Evolutionary conservation across 1,140 invertebrate species (phyloP).

Genomic region (Ostrea edulis): DNA sequence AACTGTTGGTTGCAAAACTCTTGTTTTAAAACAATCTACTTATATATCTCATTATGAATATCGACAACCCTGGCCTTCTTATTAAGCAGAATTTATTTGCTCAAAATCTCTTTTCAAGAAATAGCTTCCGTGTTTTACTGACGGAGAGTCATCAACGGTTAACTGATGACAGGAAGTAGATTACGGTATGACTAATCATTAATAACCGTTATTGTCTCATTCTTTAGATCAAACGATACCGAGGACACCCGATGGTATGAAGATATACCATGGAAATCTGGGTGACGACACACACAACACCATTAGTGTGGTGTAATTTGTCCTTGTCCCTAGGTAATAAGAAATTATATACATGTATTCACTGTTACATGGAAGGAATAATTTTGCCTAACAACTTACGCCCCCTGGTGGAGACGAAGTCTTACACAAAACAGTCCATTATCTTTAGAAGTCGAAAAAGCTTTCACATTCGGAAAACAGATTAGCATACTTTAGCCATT

Average conservation of each 20-base stretch:
- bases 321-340: not conserved
- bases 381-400: slow-evolving; percentile 1
- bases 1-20: too few species aligned
- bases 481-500: not conserved
- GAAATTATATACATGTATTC: not conserved
- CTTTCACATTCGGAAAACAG: not conserved
- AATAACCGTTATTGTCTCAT: slow-evolving; percentile 22
- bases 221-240: not conserved
- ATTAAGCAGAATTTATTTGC: not conserved
- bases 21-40: too few species aligned
- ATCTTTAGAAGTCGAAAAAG: not conserved
- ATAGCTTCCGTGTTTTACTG: not conserved
- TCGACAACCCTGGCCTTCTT: not conserved
- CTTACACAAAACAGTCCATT: not conserved
- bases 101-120: not conserved
- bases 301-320: not conserved
- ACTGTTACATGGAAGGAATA: not conserved
- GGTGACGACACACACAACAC: not conserved
- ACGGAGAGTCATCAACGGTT: not conserved
- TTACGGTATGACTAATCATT: slow-evolving; percentile 18
- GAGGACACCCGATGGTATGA: slow-evolving; percentile 13
- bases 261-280: not conserved
- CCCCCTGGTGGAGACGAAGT: not conserved
- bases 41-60: too few species aligned
- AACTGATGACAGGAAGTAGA: not conserved